Conservation (phyloP, 2,888 invertebrate genomes). For the Baccha elongata region DNA sequence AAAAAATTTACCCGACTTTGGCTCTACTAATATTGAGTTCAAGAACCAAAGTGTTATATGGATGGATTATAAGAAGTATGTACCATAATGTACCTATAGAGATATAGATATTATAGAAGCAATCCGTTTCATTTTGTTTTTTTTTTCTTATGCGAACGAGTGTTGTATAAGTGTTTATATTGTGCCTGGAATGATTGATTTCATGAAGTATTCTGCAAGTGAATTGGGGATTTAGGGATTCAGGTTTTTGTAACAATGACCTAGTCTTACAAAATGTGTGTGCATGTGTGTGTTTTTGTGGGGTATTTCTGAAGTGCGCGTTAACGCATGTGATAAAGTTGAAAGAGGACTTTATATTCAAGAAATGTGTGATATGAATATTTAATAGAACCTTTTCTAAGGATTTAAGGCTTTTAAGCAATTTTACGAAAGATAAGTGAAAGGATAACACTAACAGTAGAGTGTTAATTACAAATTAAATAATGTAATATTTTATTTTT, state of each 20-base stretch:
- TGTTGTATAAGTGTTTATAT: constrained; percentile 26
- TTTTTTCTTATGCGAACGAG: background rate
- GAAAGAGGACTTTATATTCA: background rate
- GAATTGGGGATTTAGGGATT: constrained; percentile 29
- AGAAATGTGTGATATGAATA: too few relatives aligned
- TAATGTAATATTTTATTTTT: too few relatives aligned
- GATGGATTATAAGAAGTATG: background rate
- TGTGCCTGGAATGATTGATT: constrained; percentile 56
- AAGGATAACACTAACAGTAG: too few relatives aligned
- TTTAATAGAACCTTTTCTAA: too few relatives aligned
- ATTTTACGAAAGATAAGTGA: too few relatives aligned
- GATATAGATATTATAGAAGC: too few relatives aligned
- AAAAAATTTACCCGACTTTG: constrained; percentile 11
- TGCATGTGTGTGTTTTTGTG: background rate
- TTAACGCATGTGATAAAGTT: background rate
- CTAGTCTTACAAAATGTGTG: background rate
- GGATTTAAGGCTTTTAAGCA: too few relatives aligned
- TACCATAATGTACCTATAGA: too few relatives aligned
- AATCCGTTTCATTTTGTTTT: background rate
- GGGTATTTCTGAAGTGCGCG: too few relatives aligned
- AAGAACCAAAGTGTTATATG: background rate
- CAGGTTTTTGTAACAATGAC: constrained; percentile 5
- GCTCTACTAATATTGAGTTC: background rate
- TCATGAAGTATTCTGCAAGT: constrained; percentile 13
- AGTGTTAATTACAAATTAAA: too few relatives aligned